Conservation (phyloP, 1,140 invertebrate genomes). For the Drosophila trapezifrons region DNA sequence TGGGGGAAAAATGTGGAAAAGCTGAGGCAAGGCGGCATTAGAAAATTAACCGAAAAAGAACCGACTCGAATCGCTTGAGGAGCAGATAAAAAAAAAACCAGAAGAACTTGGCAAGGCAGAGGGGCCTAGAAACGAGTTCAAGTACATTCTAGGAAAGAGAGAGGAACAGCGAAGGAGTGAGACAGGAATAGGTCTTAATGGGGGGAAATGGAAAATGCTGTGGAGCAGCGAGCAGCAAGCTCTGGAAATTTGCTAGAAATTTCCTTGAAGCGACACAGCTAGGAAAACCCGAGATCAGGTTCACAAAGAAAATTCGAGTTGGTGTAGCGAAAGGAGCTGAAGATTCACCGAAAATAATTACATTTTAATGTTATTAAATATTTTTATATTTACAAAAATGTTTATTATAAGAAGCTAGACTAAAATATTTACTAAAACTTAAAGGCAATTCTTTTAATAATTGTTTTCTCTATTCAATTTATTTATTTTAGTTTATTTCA, state of each 20-base stretch:
- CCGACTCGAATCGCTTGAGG: slow-evolving; percentile 30
- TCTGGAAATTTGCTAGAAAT: slow-evolving; percentile 34
- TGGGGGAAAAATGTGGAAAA: slow-evolving; percentile 12
- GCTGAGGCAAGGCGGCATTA: slow-evolving; percentile 15
- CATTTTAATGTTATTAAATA: too few species aligned
- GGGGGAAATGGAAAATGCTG: slow-evolving; percentile 27
- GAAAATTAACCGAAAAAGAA: slow-evolving; percentile 41
- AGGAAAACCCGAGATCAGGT: background rate
- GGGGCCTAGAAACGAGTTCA: slow-evolving; percentile 64
- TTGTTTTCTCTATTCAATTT: too few species aligned
- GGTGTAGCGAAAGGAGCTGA: too few species aligned
- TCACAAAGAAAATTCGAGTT: slow-evolving; percentile 1
- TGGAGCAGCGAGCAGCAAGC: slow-evolving; percentile 8
- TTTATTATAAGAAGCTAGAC: background rate
- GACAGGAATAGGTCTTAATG: slow-evolving; percentile 7
- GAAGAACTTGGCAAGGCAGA: slow-evolving; percentile 17
- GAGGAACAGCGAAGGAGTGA: slow-evolving; percentile 6
- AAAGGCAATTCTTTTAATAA: too few species aligned
- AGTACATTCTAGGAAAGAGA: slow-evolving; percentile 52
- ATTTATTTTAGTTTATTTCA: too few species aligned
- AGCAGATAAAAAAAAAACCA: slow-evolving; percentile 22
- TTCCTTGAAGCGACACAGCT: slow-evolving; percentile 14
- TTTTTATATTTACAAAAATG: background rate
- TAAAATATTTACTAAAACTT: too few species aligned
- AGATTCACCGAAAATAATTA: background rate